A percentile compares a stretch with the other conserved stretches of the same genome.
Conservation (phyloP, 2,888 invertebrate species). For the Drosophila neotestacea region DNA sequence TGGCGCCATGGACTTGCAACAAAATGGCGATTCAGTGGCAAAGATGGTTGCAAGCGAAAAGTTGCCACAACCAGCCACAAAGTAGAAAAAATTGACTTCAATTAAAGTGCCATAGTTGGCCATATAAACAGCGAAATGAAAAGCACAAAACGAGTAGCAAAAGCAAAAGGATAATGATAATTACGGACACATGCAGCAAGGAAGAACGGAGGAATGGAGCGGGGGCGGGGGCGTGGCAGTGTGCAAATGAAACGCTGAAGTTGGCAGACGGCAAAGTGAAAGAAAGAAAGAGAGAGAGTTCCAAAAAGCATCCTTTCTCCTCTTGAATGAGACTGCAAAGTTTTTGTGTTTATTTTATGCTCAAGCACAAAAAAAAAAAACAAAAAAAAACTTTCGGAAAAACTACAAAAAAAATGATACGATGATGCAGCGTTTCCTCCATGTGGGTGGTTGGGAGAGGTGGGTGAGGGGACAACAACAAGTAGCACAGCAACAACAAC, state of each 20-base stretch:
- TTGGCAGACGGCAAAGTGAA: background rate
- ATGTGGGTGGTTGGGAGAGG: slow-evolving; percentile 34
- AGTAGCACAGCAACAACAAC: slow-evolving; percentile 45
- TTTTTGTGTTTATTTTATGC: slow-evolving; percentile 73
- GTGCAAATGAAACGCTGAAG: too few species aligned
- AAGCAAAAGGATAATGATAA: slow-evolving; percentile 69
- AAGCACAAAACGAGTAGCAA: slow-evolving; percentile 69
- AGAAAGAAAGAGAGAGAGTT: background rate
- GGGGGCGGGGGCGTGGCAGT: background rate
- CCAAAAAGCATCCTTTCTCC: slow-evolving; percentile 30
- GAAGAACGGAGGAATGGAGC: background rate
- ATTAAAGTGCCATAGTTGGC: slow-evolving; percentile 78
- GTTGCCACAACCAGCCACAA: slow-evolving; percentile 45
- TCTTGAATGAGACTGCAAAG: slow-evolving; percentile 70
- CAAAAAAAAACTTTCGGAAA: slow-evolving; percentile 39
- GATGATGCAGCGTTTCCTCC: slow-evolving; percentile 42
- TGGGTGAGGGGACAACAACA: slow-evolving; percentile 35
- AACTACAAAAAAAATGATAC: slow-evolving; percentile 29
- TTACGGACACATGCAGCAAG: slow-evolving; percentile 57
- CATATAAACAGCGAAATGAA: slow-evolving; percentile 74
- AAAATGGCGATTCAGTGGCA: slow-evolving; percentile 25
- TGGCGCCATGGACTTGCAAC: slow-evolving; percentile 38
- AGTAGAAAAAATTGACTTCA: slow-evolving; percentile 76
- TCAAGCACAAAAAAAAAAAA: slow-evolving; percentile 40
- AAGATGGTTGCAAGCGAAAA: slow-evolving; percentile 23